A percentile compares a stretch with the other conserved stretches of the same genome.
These are phyloP conservation scores for Stegostoma tigrinum DNA, from an alignment of 2,113 vertebrate species.

Conservation along the genomic window DNA sequence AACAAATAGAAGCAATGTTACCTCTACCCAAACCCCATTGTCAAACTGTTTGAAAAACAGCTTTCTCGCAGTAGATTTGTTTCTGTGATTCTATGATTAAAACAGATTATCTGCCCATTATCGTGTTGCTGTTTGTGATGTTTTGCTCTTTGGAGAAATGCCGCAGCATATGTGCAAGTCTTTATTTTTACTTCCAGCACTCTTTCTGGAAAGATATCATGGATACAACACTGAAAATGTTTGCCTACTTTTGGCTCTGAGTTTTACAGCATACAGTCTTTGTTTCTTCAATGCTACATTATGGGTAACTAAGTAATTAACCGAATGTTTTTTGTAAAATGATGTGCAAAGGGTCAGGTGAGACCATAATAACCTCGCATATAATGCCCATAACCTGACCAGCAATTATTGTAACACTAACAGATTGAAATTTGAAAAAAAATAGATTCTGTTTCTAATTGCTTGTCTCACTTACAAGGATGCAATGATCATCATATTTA, in stretches of 20 bases:
- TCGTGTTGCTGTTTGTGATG: neutral
- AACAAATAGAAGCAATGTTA: neutral
- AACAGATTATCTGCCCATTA: neutral
- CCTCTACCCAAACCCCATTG: neutral
- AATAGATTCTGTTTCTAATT: too few relatives aligned
- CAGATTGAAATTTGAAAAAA: neutral
- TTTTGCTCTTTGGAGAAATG: neutral
- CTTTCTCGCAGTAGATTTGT: neutral
- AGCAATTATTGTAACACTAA: too few relatives aligned
- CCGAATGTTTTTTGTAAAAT: neutral
- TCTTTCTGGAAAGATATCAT: neutral
- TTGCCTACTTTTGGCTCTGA: neutral
- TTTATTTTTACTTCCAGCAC: neutral
- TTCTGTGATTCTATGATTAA: neutral
- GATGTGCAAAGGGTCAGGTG: neutral
- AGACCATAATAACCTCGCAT: neutral
- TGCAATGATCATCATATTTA: neutral
- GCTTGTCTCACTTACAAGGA: neutral
- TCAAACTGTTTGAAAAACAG: neutral
- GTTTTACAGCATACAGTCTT: neutral
- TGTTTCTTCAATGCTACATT: neutral
- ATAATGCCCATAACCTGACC: neutral
- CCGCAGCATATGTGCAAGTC: neutral
- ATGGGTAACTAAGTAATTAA: neutral
- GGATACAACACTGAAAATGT: neutral